Evolutionary conservation across 2,888 invertebrate genomes (phyloP), one percentile per base, ranked within the genome.

Genomic region (Watsonalla cultraria): DNA sequence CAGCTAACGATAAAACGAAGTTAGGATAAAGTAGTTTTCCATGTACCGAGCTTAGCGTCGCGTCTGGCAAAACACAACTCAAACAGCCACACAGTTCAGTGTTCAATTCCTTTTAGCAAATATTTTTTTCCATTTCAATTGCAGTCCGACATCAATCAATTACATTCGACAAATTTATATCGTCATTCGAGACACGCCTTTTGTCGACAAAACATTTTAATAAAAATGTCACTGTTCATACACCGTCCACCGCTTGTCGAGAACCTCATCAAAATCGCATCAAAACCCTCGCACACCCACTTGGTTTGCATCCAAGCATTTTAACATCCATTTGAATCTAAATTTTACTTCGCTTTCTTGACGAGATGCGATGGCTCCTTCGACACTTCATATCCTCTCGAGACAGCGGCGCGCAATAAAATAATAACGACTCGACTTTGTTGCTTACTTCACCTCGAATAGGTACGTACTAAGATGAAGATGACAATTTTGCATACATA

Each of bases 21-120:
- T 86, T 71, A 77, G 75, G 78, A 76, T 90, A 89, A 49, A 90
- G 90, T 90, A 89, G 84, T 84, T 90, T 90, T 86, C 80, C 89
- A 82, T 90, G 90, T 90, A 76, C 63, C 66, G 60, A 62, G 72
- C 61, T 65, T 61, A 66, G 61, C 72, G 80, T 80, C 78, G 71
- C 77, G 80, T 74, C 77, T 79, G 73, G 65, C 64, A 60, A 53
- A 60, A 68, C 65, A 65, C 69, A 74, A 64, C 62, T 68, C 56
- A 62, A 76, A 74, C 72, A 70, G 54, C 63, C 52, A 57, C 59
- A 56, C 58, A 61, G 24, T 24, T 24, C 1, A 24, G 63, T 59
- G 64, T 69, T 62, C 62, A 68, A 75, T 74, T 76, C 74, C 66
- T 75, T 71, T 61, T 67, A 54, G 60, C 60, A 62, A 60, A 55